A percentile compares a stretch with the other conserved stretches of the same genome.
Conservation (phyloP, 1,140 invertebrate species). For the Diorhabda sublineata region DNA sequence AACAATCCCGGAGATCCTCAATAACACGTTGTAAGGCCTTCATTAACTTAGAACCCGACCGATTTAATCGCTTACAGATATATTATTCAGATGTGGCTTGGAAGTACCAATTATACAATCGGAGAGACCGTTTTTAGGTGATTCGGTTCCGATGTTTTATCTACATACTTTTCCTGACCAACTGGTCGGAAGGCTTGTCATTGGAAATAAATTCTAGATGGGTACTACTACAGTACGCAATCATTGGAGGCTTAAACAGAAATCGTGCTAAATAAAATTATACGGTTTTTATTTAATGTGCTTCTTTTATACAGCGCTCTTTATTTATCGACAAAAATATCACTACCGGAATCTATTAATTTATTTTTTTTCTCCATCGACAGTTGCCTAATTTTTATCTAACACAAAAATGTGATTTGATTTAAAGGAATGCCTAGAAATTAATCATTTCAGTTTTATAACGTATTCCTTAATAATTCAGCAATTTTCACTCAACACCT, state of each 20-base stretch:
- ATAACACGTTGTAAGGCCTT: constrained; percentile 27
- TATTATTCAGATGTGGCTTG: constrained; percentile 25
- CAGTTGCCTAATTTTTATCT: too few relatives aligned
- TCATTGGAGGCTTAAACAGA: constrained; percentile 28
- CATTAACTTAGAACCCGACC: constrained; percentile 27
- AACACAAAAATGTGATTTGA: too few relatives aligned
- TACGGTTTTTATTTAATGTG: constrained; percentile 31
- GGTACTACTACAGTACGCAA: constrained; percentile 34
- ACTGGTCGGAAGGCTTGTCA: constrained; percentile 26
- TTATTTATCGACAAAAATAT: constrained; percentile 23
- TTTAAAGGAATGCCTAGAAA: too few relatives aligned
- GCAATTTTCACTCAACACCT: too few relatives aligned
- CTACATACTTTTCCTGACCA: constrained; percentile 15
- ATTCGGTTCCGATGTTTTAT: constrained; percentile 6
- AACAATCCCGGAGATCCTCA: constrained; percentile 21
- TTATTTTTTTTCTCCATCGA: background rate
- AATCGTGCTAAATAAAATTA: constrained; percentile 31
- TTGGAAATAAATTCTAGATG: constrained; percentile 24
- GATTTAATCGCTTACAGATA: constrained; percentile 29
- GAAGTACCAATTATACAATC: constrained; percentile 29
- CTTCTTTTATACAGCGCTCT: constrained; percentile 22
- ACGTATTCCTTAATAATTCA: too few relatives aligned
- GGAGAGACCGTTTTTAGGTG: constrained; percentile 11
- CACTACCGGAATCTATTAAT: constrained; percentile 26
- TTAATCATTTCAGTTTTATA: too few relatives aligned